Evolutionary conservation across 2,888 invertebrate genomes (phyloP).

Genomic region (Ethmia dodecea): DNA sequence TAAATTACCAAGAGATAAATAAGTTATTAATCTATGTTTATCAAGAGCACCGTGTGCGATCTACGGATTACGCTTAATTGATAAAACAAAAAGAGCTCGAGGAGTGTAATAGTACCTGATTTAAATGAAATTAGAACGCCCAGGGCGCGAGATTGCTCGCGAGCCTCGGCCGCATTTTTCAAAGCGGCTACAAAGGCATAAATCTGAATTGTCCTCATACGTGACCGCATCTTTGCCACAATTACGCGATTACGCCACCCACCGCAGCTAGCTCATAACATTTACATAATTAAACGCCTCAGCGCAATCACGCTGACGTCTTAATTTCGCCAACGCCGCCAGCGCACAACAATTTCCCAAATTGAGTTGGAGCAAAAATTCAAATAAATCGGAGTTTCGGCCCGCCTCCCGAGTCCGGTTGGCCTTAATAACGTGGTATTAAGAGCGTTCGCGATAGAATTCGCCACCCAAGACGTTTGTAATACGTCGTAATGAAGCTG

Average conservation of each 20-base stretch:
- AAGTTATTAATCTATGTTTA: no score
- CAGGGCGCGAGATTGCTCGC: conserved; percentile 8
- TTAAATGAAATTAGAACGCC: conserved; percentile 10
- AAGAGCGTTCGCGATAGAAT: conserved; percentile 75
- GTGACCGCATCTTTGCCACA: conserved; percentile 60
- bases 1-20: no score
- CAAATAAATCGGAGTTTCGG: conserved; percentile 70
- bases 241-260: conserved; percentile 62
- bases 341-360: conserved; percentile 71
- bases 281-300: conserved; percentile 77
- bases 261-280: conserved; percentile 65
- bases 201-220: conserved; percentile 53
- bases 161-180: conserved; percentile 15
- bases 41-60: no score
- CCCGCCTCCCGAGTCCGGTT: conserved; percentile 51
- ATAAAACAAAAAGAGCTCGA: not conserved
- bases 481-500: conserved; percentile 75
- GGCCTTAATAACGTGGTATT: conserved; percentile 70
- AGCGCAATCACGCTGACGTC: conserved; percentile 73
- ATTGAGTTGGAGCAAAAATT: conserved; percentile 76
- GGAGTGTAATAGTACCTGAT: not conserved
- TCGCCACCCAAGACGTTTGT: conserved; percentile 77
- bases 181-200: conserved; percentile 43
- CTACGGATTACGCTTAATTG: no score
- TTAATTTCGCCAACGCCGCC: conserved; percentile 74